Evolutionary conservation across 2,888 invertebrate species (phyloP).

Genomic region (Neoscelio sp.): DNA sequence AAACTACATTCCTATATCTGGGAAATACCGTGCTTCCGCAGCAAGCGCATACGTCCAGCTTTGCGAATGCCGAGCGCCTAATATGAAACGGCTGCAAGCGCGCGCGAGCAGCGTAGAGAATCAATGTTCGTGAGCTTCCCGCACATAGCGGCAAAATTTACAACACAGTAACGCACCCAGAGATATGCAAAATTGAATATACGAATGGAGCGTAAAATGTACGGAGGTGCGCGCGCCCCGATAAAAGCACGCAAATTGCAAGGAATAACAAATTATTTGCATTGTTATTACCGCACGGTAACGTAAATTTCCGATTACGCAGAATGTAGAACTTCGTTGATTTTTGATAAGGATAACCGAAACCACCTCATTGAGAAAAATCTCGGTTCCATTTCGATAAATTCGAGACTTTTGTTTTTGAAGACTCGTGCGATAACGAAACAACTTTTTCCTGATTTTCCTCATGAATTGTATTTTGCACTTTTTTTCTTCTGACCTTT

Average conservation of each 20-base stretch:
- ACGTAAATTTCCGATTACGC: conserved; percentile 31
- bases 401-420: too few species aligned
- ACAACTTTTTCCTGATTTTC: too few species aligned
- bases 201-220: conserved; percentile 59
- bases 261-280: conserved; percentile 59
- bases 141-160: conserved; percentile 55
- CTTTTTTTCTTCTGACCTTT: too few species aligned
- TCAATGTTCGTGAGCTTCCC: conserved; percentile 63
- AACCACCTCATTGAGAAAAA: not conserved
- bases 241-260: conserved; percentile 58
- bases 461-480: too few species aligned
- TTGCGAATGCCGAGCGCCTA: conserved; percentile 54
- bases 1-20: conserved; percentile 62
- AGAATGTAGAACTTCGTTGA: conserved; percentile 22
- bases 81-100: conserved; percentile 57
- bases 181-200: conserved; percentile 66
- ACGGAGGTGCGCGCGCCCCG: conserved; percentile 16
- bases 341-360: conserved; percentile 23
- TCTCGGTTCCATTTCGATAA: too few species aligned
- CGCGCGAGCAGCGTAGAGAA: conserved; percentile 26
- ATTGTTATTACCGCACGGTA: conserved; percentile 42
- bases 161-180: conserved; percentile 48
- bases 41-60: conserved; percentile 63
- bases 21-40: conserved; percentile 43
- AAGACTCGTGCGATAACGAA: too few species aligned